Evolutionary conservation across 2,888 invertebrate species (phyloP), one percentile per base, ranked within the genome.

Genomic region (Chrysotoxum bicinctum): DNA sequence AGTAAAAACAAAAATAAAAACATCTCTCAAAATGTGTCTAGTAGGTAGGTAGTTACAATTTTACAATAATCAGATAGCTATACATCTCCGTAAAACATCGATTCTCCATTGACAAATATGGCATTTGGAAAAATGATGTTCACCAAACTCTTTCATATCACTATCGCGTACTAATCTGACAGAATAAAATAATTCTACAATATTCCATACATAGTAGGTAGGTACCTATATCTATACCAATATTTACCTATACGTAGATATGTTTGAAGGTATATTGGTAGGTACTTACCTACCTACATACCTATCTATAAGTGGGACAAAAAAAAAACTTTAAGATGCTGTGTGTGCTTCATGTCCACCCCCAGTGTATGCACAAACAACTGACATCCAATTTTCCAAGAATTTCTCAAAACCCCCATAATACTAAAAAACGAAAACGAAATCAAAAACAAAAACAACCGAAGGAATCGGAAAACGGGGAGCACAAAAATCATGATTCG

Each of bases 111-210:
- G 80, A 80, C 84, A 84, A 84, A 84, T 84, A 84, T 75, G 84
- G 84, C 75, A 84, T 84, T 84, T 74, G 66, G 79, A 84, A 72
- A 66, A 79, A 84, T 80, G 66, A 79, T 84, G 84, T 80, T 84
- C 75, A 32, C 75, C 19, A 30, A 64, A 64, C 62, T 64, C 30
- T 30, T 48, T 60, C 74, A 58, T 70, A 79, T 79, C 68, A 52
- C 40, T 16, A 50, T 54, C 35, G 48, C 21, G 35, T 43, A 40
- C 79, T 66, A 64, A 83, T 80, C 84, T 75, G 75, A 84, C 60
- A 75, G 75, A 66, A 78, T 64, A 75, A 75, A 84, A 84, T 79
- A 74, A 72, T 84, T 84, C 75, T 72, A 76, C 80, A 80, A 72
- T 79, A 64, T 30, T 43, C 62, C 62, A 64, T 64, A 62, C 43